phyloP scores from a whole-genome alignment of 2,888 invertebrate genomes.

The Caenorhabditis panamensis region DNA sequence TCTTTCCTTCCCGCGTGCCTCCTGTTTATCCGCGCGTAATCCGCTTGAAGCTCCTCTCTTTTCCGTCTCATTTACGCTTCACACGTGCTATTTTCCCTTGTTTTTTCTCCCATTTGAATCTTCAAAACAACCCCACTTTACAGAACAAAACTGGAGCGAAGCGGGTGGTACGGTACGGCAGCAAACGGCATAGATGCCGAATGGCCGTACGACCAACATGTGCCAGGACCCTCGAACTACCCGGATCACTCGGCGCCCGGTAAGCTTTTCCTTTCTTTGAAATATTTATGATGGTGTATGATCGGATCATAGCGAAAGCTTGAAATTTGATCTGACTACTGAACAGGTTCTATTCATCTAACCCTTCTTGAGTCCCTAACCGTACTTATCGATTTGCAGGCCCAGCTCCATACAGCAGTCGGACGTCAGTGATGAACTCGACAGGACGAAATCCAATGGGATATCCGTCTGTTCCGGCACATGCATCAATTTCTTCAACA shows the following conservation, averaged over 20 bases:
- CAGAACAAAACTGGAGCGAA: constrained; percentile 52
- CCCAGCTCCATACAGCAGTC: constrained; percentile 44
- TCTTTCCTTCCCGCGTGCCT: constrained; percentile 2
- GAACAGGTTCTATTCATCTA: background rate
- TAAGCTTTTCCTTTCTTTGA: constrained; percentile 20
- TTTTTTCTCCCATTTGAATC: too few relatives aligned
- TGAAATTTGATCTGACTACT: background rate
- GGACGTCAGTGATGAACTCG: constrained; percentile 40
- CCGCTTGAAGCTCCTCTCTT: constrained; percentile 20
- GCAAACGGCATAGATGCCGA: constrained; percentile 36
- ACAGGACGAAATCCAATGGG: constrained; percentile 44
- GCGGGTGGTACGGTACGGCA: constrained; percentile 50
- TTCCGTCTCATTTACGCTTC: constrained; percentile 12
- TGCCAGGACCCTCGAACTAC: constrained; percentile 62
- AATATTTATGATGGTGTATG: background rate
- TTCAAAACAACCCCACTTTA: too few relatives aligned
- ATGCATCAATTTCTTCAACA: constrained; percentile 36
- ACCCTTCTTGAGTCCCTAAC: too few relatives aligned
- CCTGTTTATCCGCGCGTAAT: constrained; percentile 31
- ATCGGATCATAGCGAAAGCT: too few relatives aligned
- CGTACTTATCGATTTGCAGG: constrained; percentile 20
- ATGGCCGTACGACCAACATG: constrained; percentile 43
- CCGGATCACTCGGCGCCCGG: constrained; percentile 46
- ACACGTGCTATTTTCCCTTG: constrained; percentile 10
- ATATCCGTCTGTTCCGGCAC: constrained; percentile 32